Base-by-base conservation (phyloP, 2,113 vertebrate genomes). In the Puffinus mauretanicus region DNA sequence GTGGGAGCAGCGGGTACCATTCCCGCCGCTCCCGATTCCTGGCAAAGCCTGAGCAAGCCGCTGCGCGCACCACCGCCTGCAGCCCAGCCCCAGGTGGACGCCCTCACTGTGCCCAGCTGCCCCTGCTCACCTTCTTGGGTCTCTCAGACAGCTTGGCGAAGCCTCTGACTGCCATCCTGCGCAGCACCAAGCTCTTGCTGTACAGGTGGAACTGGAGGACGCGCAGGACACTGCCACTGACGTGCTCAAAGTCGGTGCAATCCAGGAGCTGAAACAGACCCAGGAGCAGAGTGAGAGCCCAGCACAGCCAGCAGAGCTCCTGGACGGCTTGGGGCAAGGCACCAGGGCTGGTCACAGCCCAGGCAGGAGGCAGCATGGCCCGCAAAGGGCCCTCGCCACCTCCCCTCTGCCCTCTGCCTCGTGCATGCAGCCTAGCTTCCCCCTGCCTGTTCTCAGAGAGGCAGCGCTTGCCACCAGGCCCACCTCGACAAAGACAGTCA, bases 191-290 rank as follows among this genome's bases (percentile, higher is more conserved):
- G 16, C 24, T 29, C 57, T 49, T 2, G 16, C 57, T 77, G 10
- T 5, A 13, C 26, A 61, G 57, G 25, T 61, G 44, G 34, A 8
- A 8, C 26, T 4, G 26, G 34, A 77, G 26, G 14, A 77, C 1
- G 11, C 2, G 1, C 8, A 24, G 73, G 34, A 60, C 6, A 3
- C 4, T 6, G 25, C 0, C 11, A 0, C 2, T 1, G 42, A 22
- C 6, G 0, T 15, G 3, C 25, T 10, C 34, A 2, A 29, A 29
- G 19, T 36, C 3, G 3, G 11, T 13, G 25, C 6, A 21, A 1
- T 61, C 19, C 42, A 77, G 73, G 34, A 61, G 42, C 73, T 77
- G 73, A 36, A 77, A 60, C 6, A 6, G 42, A 60, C 4, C 8
- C 7, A 8, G 58, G 27, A 38, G 75, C 27, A 30, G 32, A n/a